Percentiles rank a stretch among this genome's conserved stretches.
These are phyloP conservation scores for Disparrhopalites patrizii DNA, from an alignment of 2,888 invertebrate genomes.

Conservation along the genomic window DNA sequence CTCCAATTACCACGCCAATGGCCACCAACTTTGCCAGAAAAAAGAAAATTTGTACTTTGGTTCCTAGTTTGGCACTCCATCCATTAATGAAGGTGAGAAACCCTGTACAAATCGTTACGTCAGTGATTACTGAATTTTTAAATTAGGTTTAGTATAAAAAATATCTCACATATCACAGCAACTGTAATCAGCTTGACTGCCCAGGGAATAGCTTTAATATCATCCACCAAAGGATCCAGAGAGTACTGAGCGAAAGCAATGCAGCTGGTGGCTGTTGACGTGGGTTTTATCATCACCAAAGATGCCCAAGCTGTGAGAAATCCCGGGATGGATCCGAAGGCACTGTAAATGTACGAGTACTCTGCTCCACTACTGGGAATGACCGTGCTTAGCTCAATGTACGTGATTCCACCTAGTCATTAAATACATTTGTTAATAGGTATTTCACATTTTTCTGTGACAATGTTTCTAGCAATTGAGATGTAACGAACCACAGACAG, in stretches of 20 bases:
- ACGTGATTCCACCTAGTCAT: constrained; percentile 65
- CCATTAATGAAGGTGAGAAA: constrained; percentile 72
- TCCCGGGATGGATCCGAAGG: constrained; percentile 71
- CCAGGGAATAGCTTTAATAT: constrained; percentile 14
- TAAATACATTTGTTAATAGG: not conserved
- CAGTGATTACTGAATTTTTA: no score
- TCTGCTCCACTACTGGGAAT: constrained; percentile 75
- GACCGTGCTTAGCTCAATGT: constrained; percentile 74
- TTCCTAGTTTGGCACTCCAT: constrained; percentile 70
- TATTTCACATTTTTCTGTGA: no score
- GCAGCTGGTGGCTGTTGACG: constrained; percentile 72
- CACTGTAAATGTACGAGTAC: constrained; percentile 72
- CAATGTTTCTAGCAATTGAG: not conserved
- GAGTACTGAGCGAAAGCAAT: constrained; percentile 72
- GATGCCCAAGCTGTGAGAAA: constrained; percentile 74
- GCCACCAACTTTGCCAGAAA: constrained; percentile 72
- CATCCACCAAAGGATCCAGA: constrained; percentile 30
- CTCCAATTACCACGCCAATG: constrained; percentile 68
- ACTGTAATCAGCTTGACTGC: constrained; percentile 17
- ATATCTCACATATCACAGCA: constrained; percentile 15
- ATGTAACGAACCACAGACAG: constrained; percentile 18
- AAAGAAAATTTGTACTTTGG: constrained; percentile 74
- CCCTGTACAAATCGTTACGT: constrained; percentile 54
- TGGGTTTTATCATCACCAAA: constrained; percentile 67
- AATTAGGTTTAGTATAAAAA: not conserved